phyloP scores from a whole-genome alignment of 2,797 vertebrate genomes.

The Tamandua tetradactyla region DNA sequence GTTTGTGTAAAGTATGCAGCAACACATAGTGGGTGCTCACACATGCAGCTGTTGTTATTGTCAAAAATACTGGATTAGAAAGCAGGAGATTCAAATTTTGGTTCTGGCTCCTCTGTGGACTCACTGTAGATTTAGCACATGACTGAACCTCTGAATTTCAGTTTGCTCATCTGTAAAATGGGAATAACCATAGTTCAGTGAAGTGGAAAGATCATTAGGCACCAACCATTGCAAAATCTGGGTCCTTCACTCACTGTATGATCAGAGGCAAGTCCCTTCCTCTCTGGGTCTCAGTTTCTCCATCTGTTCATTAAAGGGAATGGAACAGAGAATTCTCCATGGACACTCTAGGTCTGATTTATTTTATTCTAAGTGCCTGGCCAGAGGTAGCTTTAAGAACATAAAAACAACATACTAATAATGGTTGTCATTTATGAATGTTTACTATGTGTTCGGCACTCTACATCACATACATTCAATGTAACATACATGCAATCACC shows the following conservation, averaged over 20 bases:
- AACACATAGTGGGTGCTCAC: neutral
- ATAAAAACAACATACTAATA: neutral
- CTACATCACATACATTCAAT: neutral
- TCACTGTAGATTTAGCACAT: neutral
- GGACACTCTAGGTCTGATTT: neutral
- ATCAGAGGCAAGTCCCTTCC: neutral
- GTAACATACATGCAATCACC: neutral
- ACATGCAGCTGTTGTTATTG: fast-evolving
- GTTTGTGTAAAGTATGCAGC: neutral
- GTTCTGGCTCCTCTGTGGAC: neutral
- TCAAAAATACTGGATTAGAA: neutral
- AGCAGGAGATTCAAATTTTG: neutral
- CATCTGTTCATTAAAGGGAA: neutral
- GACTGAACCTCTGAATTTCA: constrained; percentile 2
- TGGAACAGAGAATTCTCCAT: neutral
- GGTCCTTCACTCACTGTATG: neutral
- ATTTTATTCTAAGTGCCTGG: constrained; percentile 22
- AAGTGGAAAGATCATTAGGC: neutral
- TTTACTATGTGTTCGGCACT: neutral
- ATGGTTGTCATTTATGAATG: neutral
- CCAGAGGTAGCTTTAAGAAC: constrained; percentile 11
- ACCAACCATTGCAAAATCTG: neutral
- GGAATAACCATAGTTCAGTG: neutral
- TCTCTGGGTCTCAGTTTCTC: neutral
- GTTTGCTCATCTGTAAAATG: constrained; percentile 16